Conservation (phyloP, 1,140 invertebrate species). For the Proales similis region DNA sequence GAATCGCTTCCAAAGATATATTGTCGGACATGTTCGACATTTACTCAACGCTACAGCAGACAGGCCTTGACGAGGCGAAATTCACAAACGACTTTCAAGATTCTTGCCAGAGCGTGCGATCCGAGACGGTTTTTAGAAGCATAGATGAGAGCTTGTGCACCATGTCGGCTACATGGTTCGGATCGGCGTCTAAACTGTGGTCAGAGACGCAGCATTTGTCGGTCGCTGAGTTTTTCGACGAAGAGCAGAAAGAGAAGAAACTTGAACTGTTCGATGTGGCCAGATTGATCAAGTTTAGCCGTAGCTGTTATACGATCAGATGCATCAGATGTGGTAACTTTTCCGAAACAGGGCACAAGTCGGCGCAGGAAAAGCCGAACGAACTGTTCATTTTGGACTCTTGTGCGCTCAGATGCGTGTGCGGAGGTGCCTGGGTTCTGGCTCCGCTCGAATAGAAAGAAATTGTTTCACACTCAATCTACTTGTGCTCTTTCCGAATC, state of each 20-base stretch:
- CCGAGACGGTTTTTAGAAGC: slow-evolving; percentile 17
- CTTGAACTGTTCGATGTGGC: slow-evolving; percentile 24
- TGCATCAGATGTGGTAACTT: slow-evolving; percentile 33
- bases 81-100: slow-evolving; percentile 20
- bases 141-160: slow-evolving; percentile 24
- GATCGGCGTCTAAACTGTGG: not conserved
- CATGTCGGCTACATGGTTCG: slow-evolving; percentile 16
- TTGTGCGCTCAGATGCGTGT: slow-evolving; percentile 1
- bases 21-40: slow-evolving; percentile 18
- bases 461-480: too few relatives aligned
- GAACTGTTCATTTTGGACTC: slow-evolving; percentile 16
- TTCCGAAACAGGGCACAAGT: slow-evolving; percentile 4
- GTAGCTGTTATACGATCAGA: slow-evolving; percentile 5
- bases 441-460: too few relatives aligned
- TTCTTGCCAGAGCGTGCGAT: slow-evolving; percentile 14
- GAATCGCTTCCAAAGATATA: slow-evolving; percentile 23
- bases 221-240: slow-evolving; percentile 17
- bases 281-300: slow-evolving; percentile 25
- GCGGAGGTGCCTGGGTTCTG: slow-evolving; percentile 19
- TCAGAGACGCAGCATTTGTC: slow-evolving; percentile 4
- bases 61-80: not conserved
- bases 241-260: slow-evolving; percentile 5
- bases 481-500: too few relatives aligned
- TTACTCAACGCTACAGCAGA: slow-evolving; percentile 1
- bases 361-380: not conserved